A percentile compares a stretch with the other conserved stretches of the same genome.
Conservation (phyloP, 2,888 invertebrate species). For the Trichopria drosophilae region DNA sequence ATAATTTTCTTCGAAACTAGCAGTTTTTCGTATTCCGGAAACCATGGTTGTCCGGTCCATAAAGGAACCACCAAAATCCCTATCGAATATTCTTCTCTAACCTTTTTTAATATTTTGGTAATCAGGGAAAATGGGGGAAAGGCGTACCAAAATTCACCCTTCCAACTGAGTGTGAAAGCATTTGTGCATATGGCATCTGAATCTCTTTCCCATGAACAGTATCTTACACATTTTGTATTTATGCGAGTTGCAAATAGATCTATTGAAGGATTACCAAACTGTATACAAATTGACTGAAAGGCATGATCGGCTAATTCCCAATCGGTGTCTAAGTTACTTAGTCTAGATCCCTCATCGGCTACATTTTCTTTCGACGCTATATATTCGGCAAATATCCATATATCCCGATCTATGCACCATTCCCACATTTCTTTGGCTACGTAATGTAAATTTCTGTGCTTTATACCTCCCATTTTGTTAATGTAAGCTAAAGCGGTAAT, state of each 20-base stretch:
- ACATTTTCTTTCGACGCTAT: no score
- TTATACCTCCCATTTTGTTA: background rate
- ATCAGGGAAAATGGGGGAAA: slow-evolving; percentile 18
- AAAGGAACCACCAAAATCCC: slow-evolving; percentile 14
- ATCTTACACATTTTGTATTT: slow-evolving; percentile 29
- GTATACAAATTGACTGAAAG: slow-evolving; percentile 14
- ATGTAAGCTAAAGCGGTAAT: no score
- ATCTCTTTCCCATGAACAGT: no score
- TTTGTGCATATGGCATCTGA: slow-evolving; percentile 24
- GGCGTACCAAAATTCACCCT: slow-evolving; percentile 6
- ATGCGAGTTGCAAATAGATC: slow-evolving; percentile 31
- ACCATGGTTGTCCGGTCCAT: slow-evolving; percentile 15
- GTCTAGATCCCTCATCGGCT: no score
- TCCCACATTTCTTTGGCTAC: no score
- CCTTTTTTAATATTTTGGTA: slow-evolving; percentile 10
- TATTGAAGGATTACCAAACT: slow-evolving; percentile 23
- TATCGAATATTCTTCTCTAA: slow-evolving; percentile 4
- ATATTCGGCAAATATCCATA: background rate
- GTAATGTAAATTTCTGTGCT: background rate
- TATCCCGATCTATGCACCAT: background rate
- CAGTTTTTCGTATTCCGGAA: slow-evolving; percentile 9
- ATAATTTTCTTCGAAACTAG: background rate
- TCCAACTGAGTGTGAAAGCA: slow-evolving; percentile 16
- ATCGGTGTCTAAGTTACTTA: no score
- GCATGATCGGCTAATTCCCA: slow-evolving; percentile 24